Evolutionary conservation across 2,113 vertebrate genomes (phyloP).

Genomic region (Bubo blakistoni): DNA sequence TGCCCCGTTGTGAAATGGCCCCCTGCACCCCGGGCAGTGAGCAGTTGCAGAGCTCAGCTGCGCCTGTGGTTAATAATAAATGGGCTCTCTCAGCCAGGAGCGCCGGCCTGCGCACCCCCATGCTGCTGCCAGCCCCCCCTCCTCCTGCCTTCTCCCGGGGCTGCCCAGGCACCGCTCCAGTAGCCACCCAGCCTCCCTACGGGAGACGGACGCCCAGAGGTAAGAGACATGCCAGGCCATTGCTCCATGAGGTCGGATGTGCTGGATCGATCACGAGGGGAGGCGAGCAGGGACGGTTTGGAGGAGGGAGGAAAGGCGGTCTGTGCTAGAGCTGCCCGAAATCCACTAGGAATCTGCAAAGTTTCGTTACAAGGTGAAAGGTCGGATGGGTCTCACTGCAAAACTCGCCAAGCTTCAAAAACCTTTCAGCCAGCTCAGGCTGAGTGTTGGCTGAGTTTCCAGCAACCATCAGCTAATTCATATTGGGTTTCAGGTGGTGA

Average conservation of each 20-base stretch:
- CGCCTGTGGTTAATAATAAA: constrained; percentile 63
- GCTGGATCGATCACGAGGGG: neutral
- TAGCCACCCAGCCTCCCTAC: neutral
- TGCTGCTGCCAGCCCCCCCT: neutral
- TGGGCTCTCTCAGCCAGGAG: neutral
- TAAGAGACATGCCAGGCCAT: constrained; percentile 25
- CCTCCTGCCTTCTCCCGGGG: neutral
- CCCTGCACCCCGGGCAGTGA: neutral
- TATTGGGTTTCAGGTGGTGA: constrained; percentile 1
- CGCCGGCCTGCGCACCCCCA: neutral
- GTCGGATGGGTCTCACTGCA: neutral
- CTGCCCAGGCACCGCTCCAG: neutral
- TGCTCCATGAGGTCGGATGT: neutral
- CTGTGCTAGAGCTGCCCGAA: neutral
- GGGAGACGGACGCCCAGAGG: neutral
- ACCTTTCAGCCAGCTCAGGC: neutral
- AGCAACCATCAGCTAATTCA: neutral
- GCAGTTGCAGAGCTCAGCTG: constrained; percentile 41
- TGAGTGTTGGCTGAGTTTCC: neutral
- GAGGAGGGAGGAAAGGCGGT: neutral
- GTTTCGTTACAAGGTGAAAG: neutral
- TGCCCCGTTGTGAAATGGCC: neutral
- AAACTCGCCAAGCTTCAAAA: neutral
- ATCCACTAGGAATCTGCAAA: neutral
- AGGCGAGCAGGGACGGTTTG: neutral